These are phyloP conservation scores for Chaitophorus viminalis DNA, from an alignment of 2,888 invertebrate genomes.

Conservation along the genomic window DNA sequence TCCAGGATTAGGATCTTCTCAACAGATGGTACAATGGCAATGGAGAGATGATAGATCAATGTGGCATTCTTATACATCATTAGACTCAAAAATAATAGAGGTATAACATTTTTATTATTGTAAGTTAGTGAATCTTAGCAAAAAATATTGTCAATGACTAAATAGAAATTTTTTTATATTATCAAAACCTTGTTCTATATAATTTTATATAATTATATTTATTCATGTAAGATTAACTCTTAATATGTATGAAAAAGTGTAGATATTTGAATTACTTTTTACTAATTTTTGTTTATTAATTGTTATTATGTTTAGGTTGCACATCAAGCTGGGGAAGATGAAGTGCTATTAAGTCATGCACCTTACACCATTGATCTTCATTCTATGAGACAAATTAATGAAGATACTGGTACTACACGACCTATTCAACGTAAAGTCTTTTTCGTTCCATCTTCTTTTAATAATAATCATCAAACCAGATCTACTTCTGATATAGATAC, in stretches of 20 bases:
- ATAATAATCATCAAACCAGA: conserved; percentile 53
- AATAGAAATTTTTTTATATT: too few species aligned
- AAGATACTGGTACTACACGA: conserved; percentile 94
- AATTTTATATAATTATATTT: neutral
- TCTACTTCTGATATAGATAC: conserved; percentile 43
- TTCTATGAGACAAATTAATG: conserved; percentile 98
- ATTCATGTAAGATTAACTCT: neutral
- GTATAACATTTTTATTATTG: conserved; percentile 67
- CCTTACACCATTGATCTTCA: conserved; percentile 97
- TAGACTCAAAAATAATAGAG: conserved; percentile 94
- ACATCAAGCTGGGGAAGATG: conserved; percentile 92
- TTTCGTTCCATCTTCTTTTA: conserved; percentile 47
- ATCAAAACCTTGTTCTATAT: too few species aligned
- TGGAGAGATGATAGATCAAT: conserved; percentile 94
- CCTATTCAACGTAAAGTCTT: conserved; percentile 86
- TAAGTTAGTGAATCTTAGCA: neutral
- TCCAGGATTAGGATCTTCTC: conserved; percentile 65
- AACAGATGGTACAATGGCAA: conserved; percentile 92
- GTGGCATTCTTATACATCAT: conserved; percentile 91
- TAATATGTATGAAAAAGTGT: neutral
- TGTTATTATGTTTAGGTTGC: conserved; percentile 73
- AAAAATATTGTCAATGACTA: too few species aligned
- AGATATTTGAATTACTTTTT: too few species aligned
- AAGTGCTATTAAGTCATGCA: conserved; percentile 90
- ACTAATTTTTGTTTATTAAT: neutral